Evolutionary conservation across 30 jellyfish, hydroid and myxozoan species (phyloP).

Genomic region (Chrysaora quinquecirrha): DNA sequence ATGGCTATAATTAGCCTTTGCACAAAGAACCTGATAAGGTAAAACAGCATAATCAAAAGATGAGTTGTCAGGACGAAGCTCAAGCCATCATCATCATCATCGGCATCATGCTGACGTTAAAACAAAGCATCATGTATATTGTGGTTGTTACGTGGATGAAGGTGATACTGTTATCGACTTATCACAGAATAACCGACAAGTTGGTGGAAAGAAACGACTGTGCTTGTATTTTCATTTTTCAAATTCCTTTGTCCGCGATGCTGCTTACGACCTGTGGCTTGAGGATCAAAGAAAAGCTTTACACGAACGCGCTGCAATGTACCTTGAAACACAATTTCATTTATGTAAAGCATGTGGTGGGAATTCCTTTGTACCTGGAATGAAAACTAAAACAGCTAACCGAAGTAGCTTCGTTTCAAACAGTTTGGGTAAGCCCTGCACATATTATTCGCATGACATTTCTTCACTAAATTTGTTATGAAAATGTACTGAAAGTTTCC

Average conservation of each 20-base stretch:
- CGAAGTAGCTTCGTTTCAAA: neutral
- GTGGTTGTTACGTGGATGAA: constrained; percentile 91
- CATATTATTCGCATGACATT: no score
- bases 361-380: constrained; percentile 76
- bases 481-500: no score
- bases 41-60: no score
- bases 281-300: constrained; percentile 90
- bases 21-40: no score
- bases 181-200: constrained; percentile 51
- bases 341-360: constrained; percentile 93
- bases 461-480: no score
- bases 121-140: constrained; percentile 61
- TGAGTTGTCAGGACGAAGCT: neutral
- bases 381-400: constrained; percentile 2
- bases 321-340: constrained; percentile 69
- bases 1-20: no score
- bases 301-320: constrained; percentile 94
- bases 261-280: constrained; percentile 97
- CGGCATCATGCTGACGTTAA: constrained; percentile 43
- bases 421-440: neutral
- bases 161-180: constrained; percentile 71
- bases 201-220: constrained; percentile 70
- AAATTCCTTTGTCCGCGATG: constrained; percentile 82
- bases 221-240: constrained; percentile 80
- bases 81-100: constrained; percentile 63